phyloP scores from a whole-genome alignment of 2,888 invertebrate genomes.

The Calliopum simillimum region DNA sequence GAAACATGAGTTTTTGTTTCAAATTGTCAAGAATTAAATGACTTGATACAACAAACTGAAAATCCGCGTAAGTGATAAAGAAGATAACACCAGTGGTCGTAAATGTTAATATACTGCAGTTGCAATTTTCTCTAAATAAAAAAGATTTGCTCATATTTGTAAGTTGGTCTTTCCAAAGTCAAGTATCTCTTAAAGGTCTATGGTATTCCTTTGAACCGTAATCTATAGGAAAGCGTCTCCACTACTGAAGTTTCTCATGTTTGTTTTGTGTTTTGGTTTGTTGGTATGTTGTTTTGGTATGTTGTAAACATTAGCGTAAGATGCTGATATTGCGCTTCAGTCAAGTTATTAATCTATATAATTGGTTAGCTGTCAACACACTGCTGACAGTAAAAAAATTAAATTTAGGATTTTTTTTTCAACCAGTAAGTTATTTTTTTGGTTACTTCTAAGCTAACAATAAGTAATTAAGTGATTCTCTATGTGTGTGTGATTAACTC shows the following conservation, averaged over 20 bases:
- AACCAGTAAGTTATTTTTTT: background rate
- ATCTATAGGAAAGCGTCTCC: too few relatives aligned
- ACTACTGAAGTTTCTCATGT: background rate
- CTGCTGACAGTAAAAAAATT: slow-evolving; percentile 35
- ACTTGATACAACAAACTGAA: too few relatives aligned
- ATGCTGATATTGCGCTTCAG: background rate
- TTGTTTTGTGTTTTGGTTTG: slow-evolving; percentile 2
- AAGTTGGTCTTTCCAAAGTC: too few relatives aligned
- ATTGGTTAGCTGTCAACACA: slow-evolving; percentile 40
- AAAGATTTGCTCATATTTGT: too few relatives aligned
- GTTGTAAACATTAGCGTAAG: background rate
- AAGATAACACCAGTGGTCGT: too few relatives aligned
- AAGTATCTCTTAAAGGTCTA: too few relatives aligned
- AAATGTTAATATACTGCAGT: too few relatives aligned
- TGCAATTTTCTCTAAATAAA: too few relatives aligned
- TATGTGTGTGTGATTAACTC: slow-evolving; percentile 27
- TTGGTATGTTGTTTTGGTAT: background rate
- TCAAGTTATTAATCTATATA: background rate
- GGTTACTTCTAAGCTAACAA: slow-evolving; percentile 19
- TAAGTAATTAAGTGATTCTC: slow-evolving; percentile 38
- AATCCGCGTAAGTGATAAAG: too few relatives aligned
- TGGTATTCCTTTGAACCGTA: too few relatives aligned
- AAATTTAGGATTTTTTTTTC: slow-evolving; percentile 12
- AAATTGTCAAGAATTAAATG: too few relatives aligned
- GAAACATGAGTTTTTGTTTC: too few relatives aligned